A percentile compares a stretch with the other conserved stretches of the same genome.
phyloP scores from a whole-genome alignment of 2,888 invertebrate species.

The Eretmocerus hayati region DNA sequence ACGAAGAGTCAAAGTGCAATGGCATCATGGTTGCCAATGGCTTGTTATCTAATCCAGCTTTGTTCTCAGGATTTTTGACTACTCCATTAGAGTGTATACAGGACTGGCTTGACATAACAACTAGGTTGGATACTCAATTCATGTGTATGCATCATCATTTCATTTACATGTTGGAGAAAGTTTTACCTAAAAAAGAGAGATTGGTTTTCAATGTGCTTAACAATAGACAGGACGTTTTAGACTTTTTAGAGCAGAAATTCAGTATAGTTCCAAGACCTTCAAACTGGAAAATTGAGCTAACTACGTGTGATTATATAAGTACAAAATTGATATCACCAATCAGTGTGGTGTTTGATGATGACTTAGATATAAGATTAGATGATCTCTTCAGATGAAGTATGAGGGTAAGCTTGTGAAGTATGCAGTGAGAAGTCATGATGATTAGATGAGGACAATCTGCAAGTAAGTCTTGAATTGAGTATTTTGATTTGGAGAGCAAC shows the following conservation, averaged over 20 bases:
- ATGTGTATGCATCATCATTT: conserved; percentile 92
- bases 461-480: no score
- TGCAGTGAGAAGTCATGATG: no score
- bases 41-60: conserved; percentile 81
- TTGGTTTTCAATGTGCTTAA: conserved; percentile 71
- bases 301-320: conserved; percentile 21
- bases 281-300: conserved; percentile 19
- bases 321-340: conserved; percentile 10
- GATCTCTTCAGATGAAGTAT: conserved; percentile 23
- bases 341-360: conserved; percentile 12
- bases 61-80: conserved; percentile 66
- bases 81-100: conserved; percentile 74
- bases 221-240: conserved; percentile 60
- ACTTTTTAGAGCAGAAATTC: conserved; percentile 61
- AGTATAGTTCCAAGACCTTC: conserved; percentile 43
- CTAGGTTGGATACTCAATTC: conserved; percentile 54
- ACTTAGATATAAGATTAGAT: conserved; percentile 19
- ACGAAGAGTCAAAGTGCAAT: conserved; percentile 61
- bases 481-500: no score
- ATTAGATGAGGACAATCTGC: no score
- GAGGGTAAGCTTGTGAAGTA: no score
- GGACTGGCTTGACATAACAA: conserved; percentile 71
- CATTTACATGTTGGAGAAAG: conserved; percentile 88
- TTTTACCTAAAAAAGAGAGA: conserved; percentile 66
- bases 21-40: conserved; percentile 92